Evolutionary conservation across 2,888 invertebrate species (phyloP), one percentile per base, ranked within the genome.

Genomic region (Archaeoteleia sp.): DNA sequence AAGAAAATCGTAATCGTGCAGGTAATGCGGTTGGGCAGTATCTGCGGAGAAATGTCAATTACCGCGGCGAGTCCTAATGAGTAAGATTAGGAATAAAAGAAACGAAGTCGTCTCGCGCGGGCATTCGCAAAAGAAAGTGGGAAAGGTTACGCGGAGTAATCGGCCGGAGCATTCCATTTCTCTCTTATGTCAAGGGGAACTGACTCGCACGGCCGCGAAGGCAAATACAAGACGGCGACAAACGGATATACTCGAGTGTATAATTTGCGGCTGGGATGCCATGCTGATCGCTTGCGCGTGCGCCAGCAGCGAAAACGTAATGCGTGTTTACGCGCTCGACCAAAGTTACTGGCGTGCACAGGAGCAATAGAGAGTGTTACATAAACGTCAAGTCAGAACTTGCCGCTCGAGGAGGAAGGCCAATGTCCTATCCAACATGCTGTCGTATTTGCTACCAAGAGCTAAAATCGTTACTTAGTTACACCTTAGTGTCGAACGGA

Each of bases 111-210:
- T 9, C 10, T 1, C 9, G 10, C 46, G 10, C 9, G 20, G 12
- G 13, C 25, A 25, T n/a, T n/a, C 15, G 27, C 29, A 30, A 58
- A 66, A 66, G 66, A 66, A 66, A 66, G 58, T 48, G 43, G 45
- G 49, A 67, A 67, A 67, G 61, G 55, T 62, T 45, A 62, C 55
- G 55, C 25, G 34, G 48, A 49, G 46, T 53, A 35, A 37, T 27
- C 27, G 42, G 1, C 7, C 14, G 35, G 12, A 46, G 20, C 42
- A 65, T 58, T 65, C 49, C 67, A 61, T 67, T 55, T 67, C 55
- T 67, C 61, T 60, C 67, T 67, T 61, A 67, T 67, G 61, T 67
- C 67, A 67, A 67, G 67, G 48, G 66, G 66, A 67, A 55, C 40
- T 30, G 6, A 4, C 25, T 25, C 12, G 13, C 35, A 27, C 35